Percentiles rank a stretch among this genome's conserved stretches.
phyloP scores from a whole-genome alignment of 53 echinoderm and acorn worm genomes.

The Echinarachnius parma region DNA sequence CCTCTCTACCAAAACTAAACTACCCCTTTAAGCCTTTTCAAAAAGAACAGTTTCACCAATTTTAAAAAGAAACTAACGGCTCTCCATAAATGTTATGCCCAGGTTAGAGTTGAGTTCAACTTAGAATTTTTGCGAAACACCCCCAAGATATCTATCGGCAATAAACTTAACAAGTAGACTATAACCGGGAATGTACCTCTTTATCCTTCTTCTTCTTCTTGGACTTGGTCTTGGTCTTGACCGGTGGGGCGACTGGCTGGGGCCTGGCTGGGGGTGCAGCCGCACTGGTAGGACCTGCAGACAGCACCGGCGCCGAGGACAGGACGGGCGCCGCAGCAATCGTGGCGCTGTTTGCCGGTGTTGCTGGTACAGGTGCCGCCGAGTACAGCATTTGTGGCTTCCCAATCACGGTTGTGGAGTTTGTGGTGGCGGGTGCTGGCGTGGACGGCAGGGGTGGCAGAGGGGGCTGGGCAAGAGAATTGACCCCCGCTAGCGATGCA shows the following conservation, averaged over 20 bases:
- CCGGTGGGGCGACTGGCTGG: constrained; percentile 25
- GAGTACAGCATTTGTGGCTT: constrained; percentile 75
- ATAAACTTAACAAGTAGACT: too few relatives aligned
- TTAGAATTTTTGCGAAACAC: too few relatives aligned
- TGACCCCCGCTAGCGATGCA: constrained; percentile 15
- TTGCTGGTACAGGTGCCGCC: constrained; percentile 19
- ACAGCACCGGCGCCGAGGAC: not conserved
- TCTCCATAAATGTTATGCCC: too few relatives aligned
- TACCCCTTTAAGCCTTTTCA: too few relatives aligned
- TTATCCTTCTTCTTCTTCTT: constrained; percentile 70
- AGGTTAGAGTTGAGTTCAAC: too few relatives aligned
- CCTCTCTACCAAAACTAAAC: too few relatives aligned
- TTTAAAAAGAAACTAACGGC: too few relatives aligned
- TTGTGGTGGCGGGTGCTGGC: constrained; percentile 2
- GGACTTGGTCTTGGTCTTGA: constrained; percentile 37
- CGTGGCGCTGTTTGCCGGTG: constrained; percentile 5
- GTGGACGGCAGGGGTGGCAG: constrained; percentile 40
- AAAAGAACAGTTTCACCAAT: too few relatives aligned
- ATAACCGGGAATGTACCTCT: too few relatives aligned
- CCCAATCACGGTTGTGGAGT: constrained; percentile 50
- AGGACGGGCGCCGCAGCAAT: constrained; percentile 20
- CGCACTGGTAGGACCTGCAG: not conserved
- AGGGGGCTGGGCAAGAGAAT: constrained; percentile 23
- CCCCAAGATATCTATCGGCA: too few relatives aligned
- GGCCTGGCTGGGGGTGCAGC: not conserved